Conservation (phyloP, 2,113 vertebrate genomes). For the Mormyrus iriodes region DNA sequence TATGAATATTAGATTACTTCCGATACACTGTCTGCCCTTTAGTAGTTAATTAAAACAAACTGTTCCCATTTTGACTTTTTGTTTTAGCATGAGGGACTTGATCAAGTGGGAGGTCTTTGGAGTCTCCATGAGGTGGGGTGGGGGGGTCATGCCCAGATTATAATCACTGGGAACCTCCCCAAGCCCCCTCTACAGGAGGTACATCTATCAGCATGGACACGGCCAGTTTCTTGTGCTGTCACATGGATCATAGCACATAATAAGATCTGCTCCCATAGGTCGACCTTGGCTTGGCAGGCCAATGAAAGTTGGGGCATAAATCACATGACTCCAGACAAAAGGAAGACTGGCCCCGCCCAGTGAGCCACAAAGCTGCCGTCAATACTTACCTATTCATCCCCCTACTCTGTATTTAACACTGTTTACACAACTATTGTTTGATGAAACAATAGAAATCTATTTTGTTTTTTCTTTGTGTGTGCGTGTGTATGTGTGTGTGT, state of each 20-base stretch:
- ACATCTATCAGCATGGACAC: not conserved
- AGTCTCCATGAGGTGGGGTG: not conserved
- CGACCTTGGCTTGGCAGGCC: not conserved
- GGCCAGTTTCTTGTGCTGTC: not conserved
- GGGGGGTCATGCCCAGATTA: not conserved
- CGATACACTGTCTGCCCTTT: not conserved
- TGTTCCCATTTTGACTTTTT: not conserved
- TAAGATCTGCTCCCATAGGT: constrained; percentile 25
- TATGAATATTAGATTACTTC: constrained; percentile 2
- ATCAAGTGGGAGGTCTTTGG: not conserved
- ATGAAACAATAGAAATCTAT: not conserved
- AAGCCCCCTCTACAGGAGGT: not conserved
- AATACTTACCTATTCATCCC: constrained; percentile 18
- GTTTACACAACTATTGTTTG: not conserved
- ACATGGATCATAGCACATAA: constrained; percentile 37
- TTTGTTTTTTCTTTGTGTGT: not conserved
- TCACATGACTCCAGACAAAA: constrained; percentile 52
- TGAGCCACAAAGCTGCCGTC: constrained; percentile 36
- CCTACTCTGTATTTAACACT: constrained; percentile 30
- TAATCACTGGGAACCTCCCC: not conserved
- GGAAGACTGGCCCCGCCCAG: constrained; percentile 39
- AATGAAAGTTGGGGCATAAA: constrained; percentile 24
- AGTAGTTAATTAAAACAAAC: not conserved
- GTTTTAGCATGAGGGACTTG: not conserved
- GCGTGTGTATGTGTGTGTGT: no score